Evolutionary conservation across 2,797 vertebrate species (phyloP).

Genomic region (Gambusia yucatana): DNA sequence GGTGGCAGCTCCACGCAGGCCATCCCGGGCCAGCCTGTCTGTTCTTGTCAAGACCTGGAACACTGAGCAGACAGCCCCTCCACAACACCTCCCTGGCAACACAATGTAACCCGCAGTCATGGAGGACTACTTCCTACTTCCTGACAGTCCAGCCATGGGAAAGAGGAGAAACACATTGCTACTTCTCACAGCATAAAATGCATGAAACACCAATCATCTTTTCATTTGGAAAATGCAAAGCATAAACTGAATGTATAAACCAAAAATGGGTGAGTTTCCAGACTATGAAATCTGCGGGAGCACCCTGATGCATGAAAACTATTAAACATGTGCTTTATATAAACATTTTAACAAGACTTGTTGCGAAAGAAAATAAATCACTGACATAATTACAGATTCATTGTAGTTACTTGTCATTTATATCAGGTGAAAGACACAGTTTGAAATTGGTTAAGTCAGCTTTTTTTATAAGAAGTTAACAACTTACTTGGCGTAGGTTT

Average conservation of each 20-base stretch:
- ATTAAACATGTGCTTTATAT: background rate
- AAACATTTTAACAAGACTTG: background rate
- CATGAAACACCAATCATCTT: background rate
- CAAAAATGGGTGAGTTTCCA: background rate
- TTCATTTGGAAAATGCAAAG: background rate
- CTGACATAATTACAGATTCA: background rate
- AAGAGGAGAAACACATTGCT: constrained; percentile 30
- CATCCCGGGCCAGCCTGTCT: constrained; percentile 82
- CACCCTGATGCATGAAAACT: background rate
- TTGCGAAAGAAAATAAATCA: background rate
- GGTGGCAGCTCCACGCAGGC: constrained; percentile 81
- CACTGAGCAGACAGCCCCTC: constrained; percentile 83
- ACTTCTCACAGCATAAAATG: background rate
- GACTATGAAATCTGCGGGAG: background rate
- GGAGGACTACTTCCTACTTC: constrained; percentile 54
- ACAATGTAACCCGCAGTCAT: constrained; percentile 52
- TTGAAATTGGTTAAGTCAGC: background rate
- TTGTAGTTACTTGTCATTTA: background rate
- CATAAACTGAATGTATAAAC: constrained; percentile 4
- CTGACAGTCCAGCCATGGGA: constrained; percentile 42
- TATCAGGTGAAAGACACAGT: background rate
- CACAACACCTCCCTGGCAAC: constrained; percentile 71
- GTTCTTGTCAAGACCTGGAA: constrained; percentile 84
- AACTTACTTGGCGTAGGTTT: background rate
- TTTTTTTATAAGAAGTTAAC: background rate